Conservation (phyloP, 2,888 invertebrate species). For the Thelaira solivaga region DNA sequence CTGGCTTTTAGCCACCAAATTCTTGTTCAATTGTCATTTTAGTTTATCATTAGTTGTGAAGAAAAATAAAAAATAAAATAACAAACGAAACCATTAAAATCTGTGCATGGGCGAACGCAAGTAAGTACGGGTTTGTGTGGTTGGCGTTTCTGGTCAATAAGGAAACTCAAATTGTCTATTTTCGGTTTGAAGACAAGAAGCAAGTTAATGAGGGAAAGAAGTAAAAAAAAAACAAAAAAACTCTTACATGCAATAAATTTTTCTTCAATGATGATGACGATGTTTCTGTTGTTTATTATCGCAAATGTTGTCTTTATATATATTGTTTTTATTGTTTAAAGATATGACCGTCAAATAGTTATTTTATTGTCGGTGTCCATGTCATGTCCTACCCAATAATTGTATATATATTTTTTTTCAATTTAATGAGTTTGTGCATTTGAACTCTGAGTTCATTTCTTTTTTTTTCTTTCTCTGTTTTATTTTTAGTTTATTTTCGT, state of each 20-base stretch:
- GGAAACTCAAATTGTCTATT: slow-evolving; percentile 5
- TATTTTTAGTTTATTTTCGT: not conserved
- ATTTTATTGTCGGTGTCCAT: slow-evolving; percentile 15
- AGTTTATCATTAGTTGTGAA: slow-evolving; percentile 32
- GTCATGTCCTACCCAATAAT: not conserved
- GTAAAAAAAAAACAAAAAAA: not conserved
- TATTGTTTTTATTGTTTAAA: not conserved
- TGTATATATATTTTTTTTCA: too few species aligned
- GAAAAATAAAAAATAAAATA: not conserved
- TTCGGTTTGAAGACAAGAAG: not conserved
- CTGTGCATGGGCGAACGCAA: not conserved
- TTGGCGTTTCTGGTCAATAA: slow-evolving; percentile 18
- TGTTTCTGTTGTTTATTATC: not conserved
- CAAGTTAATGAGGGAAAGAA: slow-evolving; percentile 24
- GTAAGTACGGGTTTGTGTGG: not conserved
- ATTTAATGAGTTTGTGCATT: slow-evolving; percentile 40
- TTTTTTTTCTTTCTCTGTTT: not conserved
- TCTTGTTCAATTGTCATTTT: slow-evolving; percentile 48
- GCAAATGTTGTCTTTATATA: slow-evolving; percentile 14
- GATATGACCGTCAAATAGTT: slow-evolving; percentile 18
- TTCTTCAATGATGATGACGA: slow-evolving; percentile 7
- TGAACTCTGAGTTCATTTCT: slow-evolving; percentile 20
- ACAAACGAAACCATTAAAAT: too few species aligned
- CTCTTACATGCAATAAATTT: slow-evolving; percentile 23
- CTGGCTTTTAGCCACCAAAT: slow-evolving; percentile 33